Evolutionary conservation across 2,888 invertebrate species (phyloP), one percentile per base, ranked within the genome.

Genomic region (Cosmorhoe ocellata): DNA sequence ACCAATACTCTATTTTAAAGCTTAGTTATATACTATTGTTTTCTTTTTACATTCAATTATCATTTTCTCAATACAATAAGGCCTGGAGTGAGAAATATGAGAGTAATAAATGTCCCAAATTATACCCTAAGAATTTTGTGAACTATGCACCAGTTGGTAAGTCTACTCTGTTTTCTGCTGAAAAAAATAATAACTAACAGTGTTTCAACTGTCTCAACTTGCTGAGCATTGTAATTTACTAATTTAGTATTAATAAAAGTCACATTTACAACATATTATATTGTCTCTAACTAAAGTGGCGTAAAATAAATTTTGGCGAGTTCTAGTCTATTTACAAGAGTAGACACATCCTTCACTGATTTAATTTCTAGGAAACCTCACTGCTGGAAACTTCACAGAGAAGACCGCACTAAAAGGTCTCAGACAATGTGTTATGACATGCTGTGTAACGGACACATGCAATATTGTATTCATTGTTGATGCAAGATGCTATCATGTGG

Each of bases 381-480:
- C 91, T 48, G 92, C 93, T 38, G 94, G 94, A 0, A 90, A 90
- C 56, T 94, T 92, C 65, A 91, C 92, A 1, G 91, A 92, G 66
- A 90, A 92, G 61, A 76, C 81, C 13, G 84, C 81, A 36, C 71
- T 90, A 6, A 89, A 90, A 66, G 88, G 91, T 47, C 69, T 94
- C 51, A 90, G 92, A 71, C 85, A 93, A 67, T 94, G 95, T 88
- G 91, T 95, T 50, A 86, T 92, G 79, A 86, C 92, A 66, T 94
- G 95, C 83, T 93, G 96, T 79, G 67, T 91, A 39, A 79, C 93
- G 59, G 84, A 92, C 41, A 82, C 87, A 1, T 97, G 97, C 76
- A 95, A 97, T 78, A 93, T 96, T 56, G 96, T 94, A 2, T 93
- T 97, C 71, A 93, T 95, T 79, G 93, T 92, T 62, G 94, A 95